phyloP scores from a whole-genome alignment of 2,888 invertebrate genomes.

The Desoria tigrina region DNA sequence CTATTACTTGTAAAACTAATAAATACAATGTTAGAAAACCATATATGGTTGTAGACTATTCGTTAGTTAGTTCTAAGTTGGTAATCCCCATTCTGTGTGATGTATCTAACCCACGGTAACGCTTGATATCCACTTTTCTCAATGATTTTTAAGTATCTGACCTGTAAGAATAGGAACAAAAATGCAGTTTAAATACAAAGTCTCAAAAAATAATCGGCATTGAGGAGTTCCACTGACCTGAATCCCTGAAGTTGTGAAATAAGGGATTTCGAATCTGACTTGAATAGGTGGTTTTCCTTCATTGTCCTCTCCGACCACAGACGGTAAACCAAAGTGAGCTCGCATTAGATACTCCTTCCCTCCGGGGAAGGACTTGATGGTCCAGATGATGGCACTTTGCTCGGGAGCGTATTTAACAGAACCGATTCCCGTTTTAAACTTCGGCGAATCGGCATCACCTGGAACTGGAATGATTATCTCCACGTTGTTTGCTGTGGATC shows the following conservation, averaged over 20 bases:
- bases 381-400: constrained; percentile 95
- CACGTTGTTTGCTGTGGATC: constrained; percentile 97
- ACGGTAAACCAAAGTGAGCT: constrained; percentile 95
- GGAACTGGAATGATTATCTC: constrained; percentile 96
- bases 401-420: constrained; percentile 97
- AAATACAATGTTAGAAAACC: too few species aligned
- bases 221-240: constrained; percentile 71
- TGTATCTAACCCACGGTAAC: constrained; percentile 98
- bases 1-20: too few species aligned
- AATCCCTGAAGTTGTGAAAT: constrained; percentile 97
- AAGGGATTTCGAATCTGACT: constrained; percentile 98
- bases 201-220: too few species aligned
- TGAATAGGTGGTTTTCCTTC: constrained; percentile 98
- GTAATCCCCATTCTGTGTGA: constrained; percentile 98
- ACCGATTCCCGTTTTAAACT: constrained; percentile 96
- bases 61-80: constrained; percentile 86
- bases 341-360: constrained; percentile 98
- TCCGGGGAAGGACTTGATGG: constrained; percentile 94
- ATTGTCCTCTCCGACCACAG: constrained; percentile 88
- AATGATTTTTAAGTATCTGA: constrained; percentile 93
- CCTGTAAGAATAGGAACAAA: constrained; percentile 58
- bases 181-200: neutral
- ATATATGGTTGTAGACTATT: too few species aligned
- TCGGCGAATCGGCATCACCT: constrained; percentile 95
- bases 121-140: constrained; percentile 99